phyloP scores from a whole-genome alignment of 2,888 invertebrate genomes.

The Mythimna pallens region DNA sequence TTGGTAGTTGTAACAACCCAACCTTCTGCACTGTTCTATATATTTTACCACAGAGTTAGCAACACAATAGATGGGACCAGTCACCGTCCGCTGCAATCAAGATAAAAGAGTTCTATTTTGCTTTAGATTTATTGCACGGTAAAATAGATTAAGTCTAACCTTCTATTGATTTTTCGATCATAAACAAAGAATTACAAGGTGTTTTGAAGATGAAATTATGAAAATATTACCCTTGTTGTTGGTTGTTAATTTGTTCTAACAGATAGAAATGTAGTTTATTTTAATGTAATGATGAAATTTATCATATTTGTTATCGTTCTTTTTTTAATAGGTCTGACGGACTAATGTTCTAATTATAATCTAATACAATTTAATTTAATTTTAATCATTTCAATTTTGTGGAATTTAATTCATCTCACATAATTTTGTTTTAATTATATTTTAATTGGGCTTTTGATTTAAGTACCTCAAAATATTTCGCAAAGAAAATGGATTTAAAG shows the following conservation, averaged over 20 bases:
- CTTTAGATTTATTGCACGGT: slow-evolving; percentile 35
- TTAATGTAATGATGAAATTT: not conserved
- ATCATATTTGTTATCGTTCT: no score
- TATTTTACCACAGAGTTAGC: not conserved
- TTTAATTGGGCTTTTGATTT: no score
- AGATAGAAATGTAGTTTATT: not conserved
- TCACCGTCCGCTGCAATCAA: slow-evolving; percentile 45
- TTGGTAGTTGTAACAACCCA: not conserved
- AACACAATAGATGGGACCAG: slow-evolving; percentile 20
- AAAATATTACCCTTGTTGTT: not conserved
- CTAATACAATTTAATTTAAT: no score
- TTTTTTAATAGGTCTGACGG: no score
- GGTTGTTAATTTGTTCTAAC: not conserved
- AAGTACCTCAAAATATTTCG: no score
- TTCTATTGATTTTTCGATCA: slow-evolving; percentile 31
- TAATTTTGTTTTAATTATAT: no score
- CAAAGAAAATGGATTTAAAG: no score
- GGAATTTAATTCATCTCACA: no score
- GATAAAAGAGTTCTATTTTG: slow-evolving; percentile 40
- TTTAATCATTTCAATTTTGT: no score
- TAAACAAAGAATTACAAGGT: not conserved
- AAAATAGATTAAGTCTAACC: slow-evolving; percentile 38
- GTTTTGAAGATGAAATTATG: slow-evolving; percentile 3
- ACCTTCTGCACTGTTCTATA: slow-evolving; percentile 13
- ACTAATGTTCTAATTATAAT: no score